Conservation (phyloP, 2,888 invertebrate species). For the Eupithecia subumbrata region DNA sequence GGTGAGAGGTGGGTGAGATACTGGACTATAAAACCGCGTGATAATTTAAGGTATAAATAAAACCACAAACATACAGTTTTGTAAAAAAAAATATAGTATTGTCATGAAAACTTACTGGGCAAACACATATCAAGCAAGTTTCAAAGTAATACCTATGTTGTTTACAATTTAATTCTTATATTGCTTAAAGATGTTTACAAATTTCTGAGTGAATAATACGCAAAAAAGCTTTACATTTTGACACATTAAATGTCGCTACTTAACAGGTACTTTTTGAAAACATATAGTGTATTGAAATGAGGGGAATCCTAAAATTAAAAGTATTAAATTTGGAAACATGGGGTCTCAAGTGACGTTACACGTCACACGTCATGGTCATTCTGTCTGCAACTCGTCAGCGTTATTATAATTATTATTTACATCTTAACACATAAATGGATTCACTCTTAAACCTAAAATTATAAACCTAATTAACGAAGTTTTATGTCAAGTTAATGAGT, state of each 20-base stretch:
- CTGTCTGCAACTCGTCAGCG: conserved; percentile 50
- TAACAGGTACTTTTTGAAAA: conserved; percentile 36
- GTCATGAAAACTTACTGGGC: conserved; percentile 33
- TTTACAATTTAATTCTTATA: conserved; percentile 45
- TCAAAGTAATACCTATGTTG: conserved; percentile 16
- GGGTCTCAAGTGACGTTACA: conserved; percentile 26
- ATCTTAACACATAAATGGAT: conserved; percentile 62
- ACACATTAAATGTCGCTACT: conserved; percentile 19
- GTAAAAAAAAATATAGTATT: conserved; percentile 39
- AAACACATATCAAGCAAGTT: conserved; percentile 48
- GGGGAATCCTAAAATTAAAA: conserved; percentile 22
- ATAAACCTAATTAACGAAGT: conserved; percentile 78
- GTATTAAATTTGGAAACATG: conserved; percentile 9
- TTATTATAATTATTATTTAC: conserved; percentile 73
- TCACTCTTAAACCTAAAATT: conserved; percentile 67
- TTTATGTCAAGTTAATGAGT: conserved; percentile 73
- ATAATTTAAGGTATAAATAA: conserved; percentile 41
- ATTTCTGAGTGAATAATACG: conserved; percentile 22
- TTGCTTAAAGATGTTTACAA: conserved; percentile 43
- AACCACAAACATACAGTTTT: conserved; percentile 51
- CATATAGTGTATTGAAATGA: conserved; percentile 19
- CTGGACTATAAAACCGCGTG: not conserved
- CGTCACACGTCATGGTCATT: conserved; percentile 46
- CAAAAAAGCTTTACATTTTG: conserved; percentile 19
- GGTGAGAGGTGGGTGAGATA: not conserved